Evolutionary conservation across 2,113 vertebrate species (phyloP), one percentile per base, ranked within the genome.

Genomic region (Meleagris gallopavo): DNA sequence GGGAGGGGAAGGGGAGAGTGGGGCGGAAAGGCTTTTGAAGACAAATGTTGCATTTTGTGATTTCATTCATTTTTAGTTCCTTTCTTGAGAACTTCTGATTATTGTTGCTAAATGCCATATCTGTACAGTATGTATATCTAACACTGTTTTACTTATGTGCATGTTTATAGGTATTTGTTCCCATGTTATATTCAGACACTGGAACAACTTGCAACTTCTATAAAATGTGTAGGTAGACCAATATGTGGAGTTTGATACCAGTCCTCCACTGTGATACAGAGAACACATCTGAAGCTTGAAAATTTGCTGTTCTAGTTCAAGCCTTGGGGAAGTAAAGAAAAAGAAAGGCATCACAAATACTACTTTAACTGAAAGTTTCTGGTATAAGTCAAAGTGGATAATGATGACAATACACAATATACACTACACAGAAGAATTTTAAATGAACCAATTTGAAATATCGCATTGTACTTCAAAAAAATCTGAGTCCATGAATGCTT

Each of bases 361-460:
- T 52, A 3, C 21, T 88, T 93, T 20, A 82, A 54, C 36, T 50
- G 32, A 38, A 90, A 41, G 32, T 41, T 87, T 43, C 36, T 58
- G 13, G 19, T 69, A 19, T 14, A 66, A 76, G 70, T 55, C 18
- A 22, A 57, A 93, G 27, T 32, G 8, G 54, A 70, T 89, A 72
- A 54, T 0, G 1, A 15, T 45, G 46, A 61, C 1, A 1, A 66
- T 32, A 22, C 6, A 48, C 27, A 72, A 17, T 2, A 10, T 20
- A 50, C n/a, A 19, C 18, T n/a, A n/a, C 32, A 24, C 13, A 17
- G 16, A 41, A 29, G 3, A 5, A 8, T 46, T 75, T 65, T 27
- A 76, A 67, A 67, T 25, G 4, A 50, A 21, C 10, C 22, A 5
- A 5, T 65, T n/a, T 78, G 40, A 95, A 89, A 69, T 45, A 58